Evolutionary conservation across 2,113 vertebrate species (phyloP).

Genomic region (Tinamus guttatus): DNA sequence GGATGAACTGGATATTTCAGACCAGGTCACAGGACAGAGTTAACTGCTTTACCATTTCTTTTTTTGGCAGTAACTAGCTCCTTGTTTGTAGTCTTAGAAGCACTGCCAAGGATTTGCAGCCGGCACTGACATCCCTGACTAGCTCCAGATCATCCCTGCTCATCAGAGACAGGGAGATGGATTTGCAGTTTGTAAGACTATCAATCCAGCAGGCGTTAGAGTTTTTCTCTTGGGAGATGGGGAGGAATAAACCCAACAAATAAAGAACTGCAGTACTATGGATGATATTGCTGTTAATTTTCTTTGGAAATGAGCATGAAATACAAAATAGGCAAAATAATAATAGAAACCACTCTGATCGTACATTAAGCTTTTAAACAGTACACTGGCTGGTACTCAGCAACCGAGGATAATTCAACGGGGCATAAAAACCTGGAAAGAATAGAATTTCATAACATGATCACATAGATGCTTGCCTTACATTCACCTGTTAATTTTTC

Average conservation of each 20-base stretch:
- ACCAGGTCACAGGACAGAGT: not conserved
- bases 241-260: not conserved
- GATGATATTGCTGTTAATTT: not conserved
- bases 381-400: not conserved
- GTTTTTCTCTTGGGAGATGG: not conserved
- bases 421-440: not conserved
- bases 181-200: not conserved
- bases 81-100: not conserved
- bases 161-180: not conserved
- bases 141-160: not conserved
- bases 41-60: not conserved
- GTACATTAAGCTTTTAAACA: not conserved
- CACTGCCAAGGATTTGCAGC: accelerated
- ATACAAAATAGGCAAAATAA: not conserved
- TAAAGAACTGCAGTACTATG: not conserved
- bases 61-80: not conserved
- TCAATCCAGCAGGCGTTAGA: not conserved
- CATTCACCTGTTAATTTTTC: not conserved
- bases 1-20: not conserved
- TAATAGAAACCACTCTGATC: not conserved
- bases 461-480: not conserved
- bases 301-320: not conserved
- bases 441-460: not conserved
- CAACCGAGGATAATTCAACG: accelerated
- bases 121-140: not conserved